A percentile compares a stretch with the other conserved stretches of the same genome.
These are phyloP conservation scores for Brachyalestes nurse DNA, from an alignment of 2,797 vertebrate species.

Conservation along the genomic window DNA sequence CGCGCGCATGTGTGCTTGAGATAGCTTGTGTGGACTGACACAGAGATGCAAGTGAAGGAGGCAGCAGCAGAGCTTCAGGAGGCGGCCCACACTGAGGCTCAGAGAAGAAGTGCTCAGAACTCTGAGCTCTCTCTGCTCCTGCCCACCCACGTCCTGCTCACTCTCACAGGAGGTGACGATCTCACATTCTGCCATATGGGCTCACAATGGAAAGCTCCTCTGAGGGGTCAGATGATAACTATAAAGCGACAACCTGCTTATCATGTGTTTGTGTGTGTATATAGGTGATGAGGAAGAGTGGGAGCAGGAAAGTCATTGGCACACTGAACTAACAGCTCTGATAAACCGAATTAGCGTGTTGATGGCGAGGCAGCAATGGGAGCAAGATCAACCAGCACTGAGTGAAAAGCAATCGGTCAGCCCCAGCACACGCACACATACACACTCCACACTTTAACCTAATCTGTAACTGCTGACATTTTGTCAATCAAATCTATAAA, in stretches of 20 bases:
- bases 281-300: slow-evolving; percentile 84
- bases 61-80: slow-evolving; percentile 72
- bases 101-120: slow-evolving; percentile 71
- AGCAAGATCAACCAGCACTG: slow-evolving; percentile 67
- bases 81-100: slow-evolving; percentile 69
- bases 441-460: background rate
- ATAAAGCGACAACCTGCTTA: background rate
- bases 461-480: background rate
- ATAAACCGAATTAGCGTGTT: slow-evolving; percentile 79
- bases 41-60: slow-evolving; percentile 68
- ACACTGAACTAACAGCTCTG: slow-evolving; percentile 70
- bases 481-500: too few relatives aligned
- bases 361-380: slow-evolving; percentile 74
- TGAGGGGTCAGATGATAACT: background rate
- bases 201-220: background rate
- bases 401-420: slow-evolving; percentile 56
- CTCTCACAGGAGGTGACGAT: slow-evolving; percentile 71
- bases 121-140: slow-evolving; percentile 69
- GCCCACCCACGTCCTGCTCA: slow-evolving; percentile 67
- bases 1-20: background rate
- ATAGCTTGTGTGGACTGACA: slow-evolving; percentile 72
- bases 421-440: background rate
- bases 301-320: slow-evolving; percentile 78
- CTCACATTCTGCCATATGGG: slow-evolving; percentile 9
- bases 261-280: slow-evolving; percentile 29